These are phyloP conservation scores for Chromis chromis DNA, from an alignment of 2,797 vertebrate species.

Conservation along the genomic window DNA sequence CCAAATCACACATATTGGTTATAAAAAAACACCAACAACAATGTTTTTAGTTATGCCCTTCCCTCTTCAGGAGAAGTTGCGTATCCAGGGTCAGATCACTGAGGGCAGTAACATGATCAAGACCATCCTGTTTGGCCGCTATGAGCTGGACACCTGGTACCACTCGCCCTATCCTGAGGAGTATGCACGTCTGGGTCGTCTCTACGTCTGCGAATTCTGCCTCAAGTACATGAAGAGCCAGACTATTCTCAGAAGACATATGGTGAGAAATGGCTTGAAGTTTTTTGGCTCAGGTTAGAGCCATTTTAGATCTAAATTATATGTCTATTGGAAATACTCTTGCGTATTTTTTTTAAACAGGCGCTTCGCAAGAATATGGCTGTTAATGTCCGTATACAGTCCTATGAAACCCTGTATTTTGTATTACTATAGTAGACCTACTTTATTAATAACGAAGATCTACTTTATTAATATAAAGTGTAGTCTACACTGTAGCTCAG, in stretches of 20 bases:
- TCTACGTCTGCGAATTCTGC: constrained; percentile 98
- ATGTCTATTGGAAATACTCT: no score
- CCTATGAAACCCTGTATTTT: no score
- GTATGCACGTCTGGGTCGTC: constrained; percentile 93
- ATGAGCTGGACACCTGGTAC: constrained; percentile 98
- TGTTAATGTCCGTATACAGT: no score
- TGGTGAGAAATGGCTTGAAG: constrained; percentile 82
- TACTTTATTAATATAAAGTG: no score
- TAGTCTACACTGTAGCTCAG: no score
- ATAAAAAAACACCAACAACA: neutral
- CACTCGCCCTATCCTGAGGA: constrained; percentile 98
- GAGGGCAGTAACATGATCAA: constrained; percentile 99
- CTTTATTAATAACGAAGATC: no score
- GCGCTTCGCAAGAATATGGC: no score
- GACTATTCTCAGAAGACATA: constrained; percentile 95
- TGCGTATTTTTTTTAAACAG: no score
- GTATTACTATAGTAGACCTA: no score
- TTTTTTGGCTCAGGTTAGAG: no score
- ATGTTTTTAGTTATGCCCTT: neutral
- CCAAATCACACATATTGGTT: neutral
- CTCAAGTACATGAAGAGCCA: constrained; percentile 99
- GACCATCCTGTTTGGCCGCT: constrained; percentile 95
- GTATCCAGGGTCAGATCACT: constrained; percentile 95
- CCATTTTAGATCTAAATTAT: no score
- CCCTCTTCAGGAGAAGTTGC: constrained; percentile 92